Conservation (phyloP, 2,113 vertebrate genomes). For the Riparia riparia region DNA sequence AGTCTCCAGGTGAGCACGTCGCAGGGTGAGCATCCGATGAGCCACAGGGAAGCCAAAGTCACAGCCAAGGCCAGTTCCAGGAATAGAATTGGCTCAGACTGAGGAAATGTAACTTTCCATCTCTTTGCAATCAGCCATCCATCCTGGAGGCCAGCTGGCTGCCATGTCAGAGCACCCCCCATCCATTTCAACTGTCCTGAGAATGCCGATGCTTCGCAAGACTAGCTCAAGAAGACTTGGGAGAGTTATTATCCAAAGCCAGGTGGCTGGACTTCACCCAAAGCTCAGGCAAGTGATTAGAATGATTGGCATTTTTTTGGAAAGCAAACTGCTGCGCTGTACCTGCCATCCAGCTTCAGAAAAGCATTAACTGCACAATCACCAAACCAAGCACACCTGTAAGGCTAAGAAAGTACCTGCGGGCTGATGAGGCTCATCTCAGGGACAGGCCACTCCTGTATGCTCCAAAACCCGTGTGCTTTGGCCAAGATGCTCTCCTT, state of each 20-base stretch:
- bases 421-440: not conserved
- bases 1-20: not conserved
- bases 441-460: not conserved
- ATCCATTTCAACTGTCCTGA: constrained; percentile 7
- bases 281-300: constrained; percentile 28
- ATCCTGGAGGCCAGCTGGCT: constrained; percentile 25
- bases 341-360: not conserved
- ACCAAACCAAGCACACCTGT: not conserved
- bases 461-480: not conserved
- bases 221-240: not conserved
- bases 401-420: not conserved
- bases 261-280: constrained; percentile 41
- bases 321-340: constrained; percentile 1
- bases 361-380: not conserved
- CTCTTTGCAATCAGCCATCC: not conserved
- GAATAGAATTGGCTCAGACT: constrained; percentile 24
- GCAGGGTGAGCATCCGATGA: not conserved
- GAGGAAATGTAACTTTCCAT: not conserved
- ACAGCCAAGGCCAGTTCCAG: constrained; percentile 1
- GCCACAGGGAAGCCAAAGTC: not conserved
- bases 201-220: not conserved
- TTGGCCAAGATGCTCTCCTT: not conserved
- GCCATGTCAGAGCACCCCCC: not conserved
- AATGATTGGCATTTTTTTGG: constrained; percentile 27
- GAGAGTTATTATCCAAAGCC: constrained; percentile 34